phyloP scores from a whole-genome alignment of 2,113 vertebrate species.

The Corythaixoides concolor region DNA sequence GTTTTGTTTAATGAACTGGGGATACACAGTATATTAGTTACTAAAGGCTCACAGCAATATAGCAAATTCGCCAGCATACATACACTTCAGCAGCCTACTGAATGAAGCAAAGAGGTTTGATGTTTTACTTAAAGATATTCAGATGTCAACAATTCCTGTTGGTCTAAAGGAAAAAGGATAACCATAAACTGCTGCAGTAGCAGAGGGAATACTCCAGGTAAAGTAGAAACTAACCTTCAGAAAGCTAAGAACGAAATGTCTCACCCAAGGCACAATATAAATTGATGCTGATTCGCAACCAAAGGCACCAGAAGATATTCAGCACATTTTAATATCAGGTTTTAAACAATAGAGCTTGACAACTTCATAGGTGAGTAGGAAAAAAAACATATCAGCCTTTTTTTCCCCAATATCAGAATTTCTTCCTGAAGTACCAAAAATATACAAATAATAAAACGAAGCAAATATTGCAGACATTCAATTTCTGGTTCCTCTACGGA shows the following conservation, averaged over 20 bases:
- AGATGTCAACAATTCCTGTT: background rate
- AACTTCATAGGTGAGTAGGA: background rate
- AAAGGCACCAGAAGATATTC: background rate
- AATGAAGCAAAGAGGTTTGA: background rate
- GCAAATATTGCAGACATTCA: background rate
- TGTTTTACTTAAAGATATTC: background rate
- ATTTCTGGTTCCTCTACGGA: background rate
- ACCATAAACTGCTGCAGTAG: background rate
- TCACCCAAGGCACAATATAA: background rate
- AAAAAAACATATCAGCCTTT: background rate
- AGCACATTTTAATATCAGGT: background rate
- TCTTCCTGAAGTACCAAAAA: background rate
- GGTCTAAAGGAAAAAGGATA: background rate
- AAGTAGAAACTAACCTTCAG: background rate
- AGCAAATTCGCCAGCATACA: background rate
- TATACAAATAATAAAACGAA: background rate
- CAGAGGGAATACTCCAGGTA: background rate
- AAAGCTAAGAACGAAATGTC: conserved; percentile 10
- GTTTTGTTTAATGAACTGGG: background rate
- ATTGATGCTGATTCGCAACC: background rate
- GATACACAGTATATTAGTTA: background rate
- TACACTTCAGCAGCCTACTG: background rate
- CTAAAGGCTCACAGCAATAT: background rate
- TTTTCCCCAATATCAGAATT: background rate
- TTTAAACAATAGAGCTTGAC: background rate